Evolutionary conservation across 2,113 vertebrate genomes (phyloP).

Genomic region (Cairina moschata): DNA sequence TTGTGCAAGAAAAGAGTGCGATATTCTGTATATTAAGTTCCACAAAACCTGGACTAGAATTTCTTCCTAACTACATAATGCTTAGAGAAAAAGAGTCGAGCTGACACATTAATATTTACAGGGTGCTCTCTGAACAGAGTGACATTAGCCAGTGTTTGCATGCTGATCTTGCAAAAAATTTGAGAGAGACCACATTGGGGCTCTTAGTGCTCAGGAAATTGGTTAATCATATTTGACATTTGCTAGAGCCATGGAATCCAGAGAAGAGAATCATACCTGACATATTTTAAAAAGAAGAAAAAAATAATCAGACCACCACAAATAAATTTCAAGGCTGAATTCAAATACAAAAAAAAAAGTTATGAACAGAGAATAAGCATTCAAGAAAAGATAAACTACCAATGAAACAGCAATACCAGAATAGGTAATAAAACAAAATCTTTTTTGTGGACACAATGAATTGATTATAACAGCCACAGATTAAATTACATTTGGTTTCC

Average conservation of each 20-base stretch:
- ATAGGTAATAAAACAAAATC: not conserved
- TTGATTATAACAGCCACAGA: constrained; percentile 18
- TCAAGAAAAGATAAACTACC: constrained; percentile 7
- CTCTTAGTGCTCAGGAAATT: constrained; percentile 14
- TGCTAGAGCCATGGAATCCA: not conserved
- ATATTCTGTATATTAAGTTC: not conserved
- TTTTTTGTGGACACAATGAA: constrained; percentile 13
- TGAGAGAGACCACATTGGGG: not conserved
- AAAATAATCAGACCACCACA: not conserved
- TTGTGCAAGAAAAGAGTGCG: not conserved
- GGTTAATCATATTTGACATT: constrained; percentile 26
- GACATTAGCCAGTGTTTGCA: not conserved
- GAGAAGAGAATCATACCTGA: not conserved
- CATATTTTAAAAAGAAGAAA: not conserved
- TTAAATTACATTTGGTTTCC: constrained; percentile 48
- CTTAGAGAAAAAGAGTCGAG: not conserved
- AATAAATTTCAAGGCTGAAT: constrained; percentile 30
- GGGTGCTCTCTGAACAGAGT: not conserved
- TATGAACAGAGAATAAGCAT: not conserved
- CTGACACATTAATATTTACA: constrained; percentile 27
- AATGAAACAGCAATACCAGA: not conserved
- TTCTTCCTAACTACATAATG: not conserved
- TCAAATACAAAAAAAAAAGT: not conserved
- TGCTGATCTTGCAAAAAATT: constrained; percentile 54
- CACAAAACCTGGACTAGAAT: not conserved